Evolutionary conservation across 2,113 vertebrate species (phyloP).

Genomic region (Mugil cephalus): DNA sequence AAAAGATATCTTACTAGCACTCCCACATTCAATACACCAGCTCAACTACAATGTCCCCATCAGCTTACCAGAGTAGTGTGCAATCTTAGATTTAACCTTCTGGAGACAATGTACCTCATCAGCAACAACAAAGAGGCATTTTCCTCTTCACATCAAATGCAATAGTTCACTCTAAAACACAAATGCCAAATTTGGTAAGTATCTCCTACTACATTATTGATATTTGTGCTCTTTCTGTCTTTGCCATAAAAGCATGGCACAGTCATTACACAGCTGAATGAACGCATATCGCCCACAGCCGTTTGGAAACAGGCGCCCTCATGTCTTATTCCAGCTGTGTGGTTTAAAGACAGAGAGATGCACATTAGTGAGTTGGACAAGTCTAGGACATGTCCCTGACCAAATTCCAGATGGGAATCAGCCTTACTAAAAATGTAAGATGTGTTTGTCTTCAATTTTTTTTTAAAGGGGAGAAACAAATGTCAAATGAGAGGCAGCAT

Average conservation of each 20-base stretch:
- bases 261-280: constrained; percentile 52
- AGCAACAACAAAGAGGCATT: background rate
- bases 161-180: background rate
- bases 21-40: background rate
- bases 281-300: constrained; percentile 42
- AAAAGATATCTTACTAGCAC: too few species aligned
- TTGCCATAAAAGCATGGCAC: constrained; percentile 29
- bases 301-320: constrained; percentile 4
- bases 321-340: constrained; percentile 15
- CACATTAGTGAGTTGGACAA: constrained; percentile 28
- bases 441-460: constrained; percentile 21
- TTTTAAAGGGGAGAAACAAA: background rate
- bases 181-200: background rate
- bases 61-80: background rate
- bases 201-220: constrained; percentile 15
- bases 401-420: constrained; percentile 36
- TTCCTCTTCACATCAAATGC: background rate
- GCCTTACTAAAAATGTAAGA: constrained; percentile 20
- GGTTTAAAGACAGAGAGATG: background rate
- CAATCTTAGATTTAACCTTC: too few species aligned
- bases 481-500: background rate
- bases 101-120: too few species aligned
- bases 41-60: background rate
- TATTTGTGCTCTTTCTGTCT: constrained; percentile 12
- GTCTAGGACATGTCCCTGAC: background rate